Conservation (phyloP, 2,888 invertebrate species). For the Rotaria socialis region DNA sequence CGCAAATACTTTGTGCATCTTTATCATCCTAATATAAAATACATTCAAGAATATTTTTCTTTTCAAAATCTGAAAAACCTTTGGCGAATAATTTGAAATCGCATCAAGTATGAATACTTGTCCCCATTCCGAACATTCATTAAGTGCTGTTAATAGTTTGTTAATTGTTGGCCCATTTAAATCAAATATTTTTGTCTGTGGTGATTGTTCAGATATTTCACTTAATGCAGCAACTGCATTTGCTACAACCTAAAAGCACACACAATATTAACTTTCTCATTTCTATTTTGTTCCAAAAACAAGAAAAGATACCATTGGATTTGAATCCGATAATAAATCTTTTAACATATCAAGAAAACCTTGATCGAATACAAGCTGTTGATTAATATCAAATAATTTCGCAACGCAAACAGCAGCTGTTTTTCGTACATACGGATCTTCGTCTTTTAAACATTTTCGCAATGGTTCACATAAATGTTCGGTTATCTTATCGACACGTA, state of each 20-base stretch:
- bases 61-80: conserved; percentile 71
- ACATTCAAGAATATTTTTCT: conserved; percentile 67
- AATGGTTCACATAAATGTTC: conserved; percentile 97
- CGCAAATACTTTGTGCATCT: conserved; percentile 71
- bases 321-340: conserved; percentile 93
- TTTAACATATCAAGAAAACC: conserved; percentile 93
- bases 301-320: conserved; percentile 75
- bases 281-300: no score
- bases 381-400: conserved; percentile 90
- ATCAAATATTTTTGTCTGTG: conserved; percentile 86
- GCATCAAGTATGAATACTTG: conserved; percentile 97
- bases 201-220: conserved; percentile 94
- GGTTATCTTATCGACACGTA: conserved; percentile 97
- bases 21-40: conserved; percentile 21
- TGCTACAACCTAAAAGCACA: conserved; percentile 69
- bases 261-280: conserved; percentile 51
- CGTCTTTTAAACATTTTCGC: conserved; percentile 67
- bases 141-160: conserved; percentile 90
- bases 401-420: conserved; percentile 99
- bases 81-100: conserved; percentile 88
- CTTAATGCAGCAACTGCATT: conserved; percentile 97
- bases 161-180: conserved; percentile 96
- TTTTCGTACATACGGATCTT: conserved; percentile 68
- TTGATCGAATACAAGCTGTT: conserved; percentile 72
- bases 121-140: conserved; percentile 98